Base-by-base conservation (phyloP, 2,888 invertebrate species). In the Elgonia sp. region DNA sequence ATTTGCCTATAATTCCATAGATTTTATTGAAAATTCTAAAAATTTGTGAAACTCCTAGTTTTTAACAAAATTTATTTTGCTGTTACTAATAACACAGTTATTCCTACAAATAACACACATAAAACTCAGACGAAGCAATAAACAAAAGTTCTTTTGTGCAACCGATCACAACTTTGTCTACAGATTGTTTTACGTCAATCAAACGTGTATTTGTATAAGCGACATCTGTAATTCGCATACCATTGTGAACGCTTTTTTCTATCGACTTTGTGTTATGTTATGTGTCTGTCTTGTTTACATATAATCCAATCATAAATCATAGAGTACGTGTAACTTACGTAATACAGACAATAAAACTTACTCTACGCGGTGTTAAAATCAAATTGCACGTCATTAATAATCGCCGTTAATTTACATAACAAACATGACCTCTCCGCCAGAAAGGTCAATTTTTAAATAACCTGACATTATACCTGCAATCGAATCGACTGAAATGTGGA, bases 271-370 rank as follows among this genome's bases (percentile, higher is more conserved):
- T 86, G 50, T 77, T 29, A 76, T 87, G 89, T 89, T 90, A 89
- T 90, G 89, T 89, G 89, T 76, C 90, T 89, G 89, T 89, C 84
- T 29, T 73, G 82, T 82, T 21, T 72, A 21, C 55, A 42, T 46
- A 46, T 20, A 72, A 73, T 42, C 40, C 21, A 42, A 20, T 73
- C 42, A 73, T 20, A 42, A 55, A 53, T 42, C 29, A 29, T 21
- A 37, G 21, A 67, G 42, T 37, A 70, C 16, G 20, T 69, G 37
- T 81, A 16, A 0, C 53, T 72, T 72, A 70, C 53, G 7, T 63
- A 50, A 81, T 72, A 9, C 8, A 18, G 37, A 57, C 9, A 14
- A 29, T 57, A 6, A 20, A 79, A 80, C 60, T 70, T 79, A 20
- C 46, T 46, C 60, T 67, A 69, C 14, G 40, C 40, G 53, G 10